Evolutionary conservation across 2,888 invertebrate genomes (phyloP), one percentile per base, ranked within the genome.

Genomic region (Phoenoteleia sp.): DNA sequence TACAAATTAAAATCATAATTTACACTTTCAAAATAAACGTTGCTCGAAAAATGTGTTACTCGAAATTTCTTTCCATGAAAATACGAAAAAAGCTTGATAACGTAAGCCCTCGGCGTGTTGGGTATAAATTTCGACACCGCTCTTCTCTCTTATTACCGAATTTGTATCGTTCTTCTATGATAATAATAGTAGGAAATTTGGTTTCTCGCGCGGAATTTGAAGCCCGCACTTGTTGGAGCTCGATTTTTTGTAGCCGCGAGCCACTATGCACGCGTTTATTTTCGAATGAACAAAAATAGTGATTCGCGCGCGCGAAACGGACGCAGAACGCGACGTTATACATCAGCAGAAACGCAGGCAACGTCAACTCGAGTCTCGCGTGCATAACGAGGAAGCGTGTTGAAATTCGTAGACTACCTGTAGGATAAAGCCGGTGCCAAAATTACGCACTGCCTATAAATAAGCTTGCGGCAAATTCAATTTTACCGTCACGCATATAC

Each of bases 281-380:
- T 84, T 84, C 76, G 84, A 67, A 74, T 75, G 84, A 75, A 75
- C 84, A 75, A 84, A 84, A 84, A 84, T 84, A 84, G 84, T 84
- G 66, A 84, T 80, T 79, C 64, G 79, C 75, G 69, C 69, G 84
- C 69, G 72, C 71, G 42, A 71, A 79, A 75, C 72, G 72, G 42
- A 60, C 54, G 56, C 80, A 72, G 66, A 58, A 72, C 58, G 58
- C 81, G 60, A 69, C 69, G 54, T 49, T 74, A 67, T 74, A 69
- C 62, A 81, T 81, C 75, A 67, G 56, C 69, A 56, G 64, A 76
- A 82, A 66, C 71, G 72, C 66, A 72, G 87, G 87, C 74, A 42
- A 79, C 79, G 74, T 67, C 67, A 74, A 47, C 89, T 90, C 87
- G 88, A 88, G 90, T 87, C 86, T 87, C 86, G 79, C 84, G 87